Evolutionary conservation across 2,888 invertebrate species (phyloP).

Genomic region (Chirona hameri): DNA sequence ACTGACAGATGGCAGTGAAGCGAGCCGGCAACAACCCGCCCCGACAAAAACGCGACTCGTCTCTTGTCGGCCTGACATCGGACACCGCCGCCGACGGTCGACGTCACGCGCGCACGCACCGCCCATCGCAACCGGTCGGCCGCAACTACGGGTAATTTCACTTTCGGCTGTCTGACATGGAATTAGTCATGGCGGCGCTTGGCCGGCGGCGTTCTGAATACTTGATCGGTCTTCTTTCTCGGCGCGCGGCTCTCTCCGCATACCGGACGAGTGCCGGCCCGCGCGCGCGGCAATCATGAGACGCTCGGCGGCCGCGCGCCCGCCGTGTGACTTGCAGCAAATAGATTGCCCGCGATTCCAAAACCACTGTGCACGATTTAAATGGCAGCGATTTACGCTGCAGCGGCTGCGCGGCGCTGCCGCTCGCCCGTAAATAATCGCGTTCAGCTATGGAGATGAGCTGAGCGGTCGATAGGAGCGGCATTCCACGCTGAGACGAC

Average conservation of each 20-base stretch:
- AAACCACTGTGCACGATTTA: not conserved
- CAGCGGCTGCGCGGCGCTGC: conserved; percentile 6
- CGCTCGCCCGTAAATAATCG: conserved; percentile 3
- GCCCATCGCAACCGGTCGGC: not conserved
- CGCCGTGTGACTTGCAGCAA: conserved; percentile 1
- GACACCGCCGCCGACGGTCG: not conserved
- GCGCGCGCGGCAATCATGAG: not conserved
- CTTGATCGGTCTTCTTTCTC: conserved; percentile 8
- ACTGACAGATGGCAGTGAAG: conserved; percentile 13
- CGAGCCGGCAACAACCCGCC: not conserved
- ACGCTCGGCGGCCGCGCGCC: not conserved
- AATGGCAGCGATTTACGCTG: not conserved
- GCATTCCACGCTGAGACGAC: not conserved
- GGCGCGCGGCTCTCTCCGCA: conserved; percentile 4
- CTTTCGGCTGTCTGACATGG: not conserved
- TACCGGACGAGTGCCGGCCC: not conserved
- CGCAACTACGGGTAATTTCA: not conserved
- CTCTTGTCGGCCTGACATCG: not conserved
- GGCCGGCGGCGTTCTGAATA: conserved; percentile 3
- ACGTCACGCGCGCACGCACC: not conserved
- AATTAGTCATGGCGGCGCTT: not conserved
- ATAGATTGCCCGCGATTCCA: conserved; percentile 10
- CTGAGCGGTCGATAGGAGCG: no score
- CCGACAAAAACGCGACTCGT: not conserved
- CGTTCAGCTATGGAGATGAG: conserved; percentile 5